Evolutionary conservation across 2,113 vertebrate genomes (phyloP).

Genomic region (Charadrius vociferus): DNA sequence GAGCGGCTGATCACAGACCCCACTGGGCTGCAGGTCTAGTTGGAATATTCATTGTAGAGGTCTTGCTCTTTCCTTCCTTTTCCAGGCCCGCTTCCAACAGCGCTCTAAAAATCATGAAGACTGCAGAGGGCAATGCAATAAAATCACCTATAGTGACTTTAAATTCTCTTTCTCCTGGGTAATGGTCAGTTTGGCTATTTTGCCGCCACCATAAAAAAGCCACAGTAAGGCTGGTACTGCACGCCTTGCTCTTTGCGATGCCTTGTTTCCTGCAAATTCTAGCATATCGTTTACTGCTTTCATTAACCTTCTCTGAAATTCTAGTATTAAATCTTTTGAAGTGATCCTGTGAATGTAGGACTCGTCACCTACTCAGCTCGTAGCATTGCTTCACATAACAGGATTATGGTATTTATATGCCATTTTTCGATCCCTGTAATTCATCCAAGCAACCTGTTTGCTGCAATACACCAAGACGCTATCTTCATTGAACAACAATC

Average conservation of each 20-base stretch:
- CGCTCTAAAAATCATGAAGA: not conserved
- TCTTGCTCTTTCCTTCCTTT: not conserved
- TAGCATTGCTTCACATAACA: not conserved
- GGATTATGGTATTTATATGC: not conserved
- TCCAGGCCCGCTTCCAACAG: not conserved
- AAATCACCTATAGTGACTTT: not conserved
- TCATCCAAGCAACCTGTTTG: not conserved
- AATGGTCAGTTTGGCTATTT: not conserved
- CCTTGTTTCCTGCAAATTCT: constrained; percentile 12
- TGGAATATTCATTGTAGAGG: not conserved
- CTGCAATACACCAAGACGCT: not conserved
- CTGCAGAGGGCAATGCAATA: not conserved
- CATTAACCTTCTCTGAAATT: constrained; percentile 30
- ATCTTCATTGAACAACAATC: not conserved
- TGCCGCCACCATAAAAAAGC: not conserved
- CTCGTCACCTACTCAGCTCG: not conserved
- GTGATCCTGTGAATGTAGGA: not conserved
- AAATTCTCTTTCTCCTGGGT: not conserved
- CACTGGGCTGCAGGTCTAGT: not conserved
- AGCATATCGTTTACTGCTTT: constrained; percentile 16
- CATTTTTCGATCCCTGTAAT: not conserved
- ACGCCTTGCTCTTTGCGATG: not conserved
- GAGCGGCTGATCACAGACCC: not conserved
- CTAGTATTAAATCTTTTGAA: constrained; percentile 19
- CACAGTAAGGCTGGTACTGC: not conserved